phyloP scores from a whole-genome alignment of 1,140 invertebrate genomes.

The Pseudomyrmex sp. region DNA sequence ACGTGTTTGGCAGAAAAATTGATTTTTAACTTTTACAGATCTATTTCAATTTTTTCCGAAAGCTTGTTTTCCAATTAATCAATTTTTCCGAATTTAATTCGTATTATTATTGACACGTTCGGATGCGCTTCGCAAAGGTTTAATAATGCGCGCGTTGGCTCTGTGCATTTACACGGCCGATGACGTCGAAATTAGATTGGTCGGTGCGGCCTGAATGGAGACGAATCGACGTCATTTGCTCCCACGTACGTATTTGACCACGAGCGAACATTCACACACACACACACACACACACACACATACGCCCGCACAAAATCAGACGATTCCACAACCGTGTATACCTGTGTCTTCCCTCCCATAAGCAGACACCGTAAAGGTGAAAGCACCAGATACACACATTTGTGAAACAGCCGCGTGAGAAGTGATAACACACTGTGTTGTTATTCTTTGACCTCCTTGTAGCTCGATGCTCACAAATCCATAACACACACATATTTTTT shows the following conservation, averaged over 20 bases:
- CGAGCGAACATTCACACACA: neutral
- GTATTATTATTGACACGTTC: neutral
- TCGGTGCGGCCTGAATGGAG: neutral
- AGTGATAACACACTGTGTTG: conserved; percentile 21
- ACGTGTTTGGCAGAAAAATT: too few relatives aligned
- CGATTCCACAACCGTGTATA: neutral
- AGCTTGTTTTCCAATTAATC: too few relatives aligned
- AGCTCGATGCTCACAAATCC: conserved; percentile 79
- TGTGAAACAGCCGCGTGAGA: conserved; percentile 40
- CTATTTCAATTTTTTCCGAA: too few relatives aligned
- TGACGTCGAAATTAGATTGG: neutral
- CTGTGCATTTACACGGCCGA: conserved; percentile 3
- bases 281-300: neutral
- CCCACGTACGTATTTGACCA: neutral
- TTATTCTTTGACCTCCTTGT: conserved; percentile 24
- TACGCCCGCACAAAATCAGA: conserved; percentile 7
- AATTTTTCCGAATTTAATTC: too few relatives aligned
- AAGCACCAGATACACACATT: conserved; percentile 22
- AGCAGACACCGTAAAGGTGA: conserved; percentile 15
- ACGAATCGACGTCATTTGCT: conserved; percentile 22
- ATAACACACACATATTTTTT: conserved; percentile 73
- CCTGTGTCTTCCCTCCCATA: conserved; percentile 9
- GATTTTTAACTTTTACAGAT: too few relatives aligned
- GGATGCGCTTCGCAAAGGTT: neutral
- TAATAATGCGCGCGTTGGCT: conserved; percentile 4